phyloP scores from a whole-genome alignment of 2,113 vertebrate genomes.

The Nycticebus coucang region DNA sequence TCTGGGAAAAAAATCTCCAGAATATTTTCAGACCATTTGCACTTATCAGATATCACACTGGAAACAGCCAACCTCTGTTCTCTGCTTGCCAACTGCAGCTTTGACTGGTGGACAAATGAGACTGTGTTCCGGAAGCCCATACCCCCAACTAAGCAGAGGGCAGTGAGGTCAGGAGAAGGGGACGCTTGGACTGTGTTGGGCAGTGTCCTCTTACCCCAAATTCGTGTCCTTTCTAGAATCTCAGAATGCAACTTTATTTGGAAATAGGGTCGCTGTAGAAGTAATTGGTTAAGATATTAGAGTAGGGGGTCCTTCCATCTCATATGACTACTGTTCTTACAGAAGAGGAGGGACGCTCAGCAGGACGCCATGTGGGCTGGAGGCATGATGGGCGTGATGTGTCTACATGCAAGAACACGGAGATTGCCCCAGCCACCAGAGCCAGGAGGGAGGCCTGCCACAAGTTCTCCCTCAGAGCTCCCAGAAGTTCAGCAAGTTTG shows the following conservation, averaged over 20 bases:
- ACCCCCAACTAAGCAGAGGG: neutral
- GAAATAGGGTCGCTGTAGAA: neutral
- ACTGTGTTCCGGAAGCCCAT: neutral
- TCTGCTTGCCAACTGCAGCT: neutral
- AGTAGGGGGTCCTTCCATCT: neutral
- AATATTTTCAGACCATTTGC: slow-evolving; percentile 73
- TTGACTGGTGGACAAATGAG: neutral
- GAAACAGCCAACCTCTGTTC: neutral
- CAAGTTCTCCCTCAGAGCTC: neutral
- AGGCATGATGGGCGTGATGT: neutral
- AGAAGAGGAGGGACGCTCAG: neutral
- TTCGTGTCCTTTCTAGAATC: neutral
- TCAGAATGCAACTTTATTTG: neutral
- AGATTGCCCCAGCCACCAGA: neutral
- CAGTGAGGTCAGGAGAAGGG: neutral
- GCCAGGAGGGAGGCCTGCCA: neutral
- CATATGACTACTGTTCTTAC: neutral
- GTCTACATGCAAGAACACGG: too few relatives aligned
- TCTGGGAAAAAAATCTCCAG: slow-evolving; percentile 56
- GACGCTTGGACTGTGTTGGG: neutral
- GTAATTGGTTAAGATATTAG: neutral
- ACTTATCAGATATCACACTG: slow-evolving; percentile 72
- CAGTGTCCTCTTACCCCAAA: neutral
- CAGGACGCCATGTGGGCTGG: rapidly evolving
- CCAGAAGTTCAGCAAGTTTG: neutral